phyloP scores from a whole-genome alignment of 2,113 vertebrate species.

The Lycaon pictus region DNA sequence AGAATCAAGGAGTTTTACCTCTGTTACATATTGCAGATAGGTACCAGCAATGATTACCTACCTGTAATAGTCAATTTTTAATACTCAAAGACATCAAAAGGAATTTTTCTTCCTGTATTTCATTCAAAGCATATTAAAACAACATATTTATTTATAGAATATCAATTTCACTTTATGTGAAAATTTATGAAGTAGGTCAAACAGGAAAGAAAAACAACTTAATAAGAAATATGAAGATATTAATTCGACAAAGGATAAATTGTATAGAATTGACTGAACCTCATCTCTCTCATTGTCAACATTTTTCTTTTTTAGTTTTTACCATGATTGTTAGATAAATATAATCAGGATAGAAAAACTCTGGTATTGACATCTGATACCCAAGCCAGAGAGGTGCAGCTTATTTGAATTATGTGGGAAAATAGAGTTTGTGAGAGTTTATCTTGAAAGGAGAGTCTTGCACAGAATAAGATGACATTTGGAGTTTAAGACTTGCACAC shows the following conservation, averaged over 20 bases:
- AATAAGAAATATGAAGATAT: conserved; percentile 39
- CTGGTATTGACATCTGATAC: background rate
- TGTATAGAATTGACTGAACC: conserved; percentile 56
- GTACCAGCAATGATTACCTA: background rate
- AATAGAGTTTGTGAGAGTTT: background rate
- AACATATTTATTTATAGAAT: conserved; percentile 13
- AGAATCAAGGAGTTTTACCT: background rate
- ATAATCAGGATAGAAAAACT: conserved; percentile 75
- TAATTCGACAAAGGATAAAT: conserved; percentile 68
- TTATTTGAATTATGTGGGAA: background rate
- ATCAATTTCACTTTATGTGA: conserved; percentile 19
- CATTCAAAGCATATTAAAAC: background rate
- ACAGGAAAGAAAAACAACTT: conserved; percentile 43
- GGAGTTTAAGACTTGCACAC: background rate
- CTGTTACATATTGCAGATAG: background rate
- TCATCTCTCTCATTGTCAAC: conserved; percentile 71
- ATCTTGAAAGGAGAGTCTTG: background rate
- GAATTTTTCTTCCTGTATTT: conserved; percentile 32
- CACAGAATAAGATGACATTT: background rate
- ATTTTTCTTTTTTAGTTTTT: conserved; percentile 54
- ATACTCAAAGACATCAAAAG: conserved; percentile 41
- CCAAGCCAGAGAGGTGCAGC: background rate
- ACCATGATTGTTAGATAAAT: conserved; percentile 73
- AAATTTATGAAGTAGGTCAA: conserved; percentile 52
- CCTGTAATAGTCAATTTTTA: conserved; percentile 36